Conservation (phyloP, 2,888 invertebrate species). For the Drosophila mimica region DNA sequence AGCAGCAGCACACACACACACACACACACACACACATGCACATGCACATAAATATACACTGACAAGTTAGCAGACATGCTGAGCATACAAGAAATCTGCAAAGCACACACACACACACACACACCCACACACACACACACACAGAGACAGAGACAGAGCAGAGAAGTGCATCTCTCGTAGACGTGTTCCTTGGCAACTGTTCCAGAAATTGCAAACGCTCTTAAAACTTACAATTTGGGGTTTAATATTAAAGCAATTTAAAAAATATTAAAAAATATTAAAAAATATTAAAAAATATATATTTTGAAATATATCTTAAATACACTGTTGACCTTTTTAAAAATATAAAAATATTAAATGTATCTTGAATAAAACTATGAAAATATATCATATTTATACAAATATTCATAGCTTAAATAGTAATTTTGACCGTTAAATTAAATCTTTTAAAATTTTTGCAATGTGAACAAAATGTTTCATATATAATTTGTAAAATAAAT, state of each 20-base stretch:
- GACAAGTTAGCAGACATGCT: conserved; percentile 43
- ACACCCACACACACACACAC: conserved; percentile 1
- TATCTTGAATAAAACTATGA: neutral
- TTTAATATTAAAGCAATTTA: neutral
- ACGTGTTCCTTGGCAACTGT: conserved; percentile 18
- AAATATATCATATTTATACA: neutral
- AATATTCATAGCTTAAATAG: neutral
- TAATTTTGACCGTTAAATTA: neutral
- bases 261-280: neutral
- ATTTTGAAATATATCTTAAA: too few species aligned
- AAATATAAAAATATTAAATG: neutral
- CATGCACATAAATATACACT: conserved; percentile 4
- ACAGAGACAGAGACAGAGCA: neutral
- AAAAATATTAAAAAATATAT: too few species aligned
- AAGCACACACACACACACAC: conserved; percentile 22
- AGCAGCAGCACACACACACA: conserved; percentile 28
- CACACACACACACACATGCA: conserved; percentile 14
- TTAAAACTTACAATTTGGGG: neutral
- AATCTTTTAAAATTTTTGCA: neutral
- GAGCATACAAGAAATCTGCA: conserved; percentile 53
- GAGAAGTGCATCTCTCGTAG: conserved; percentile 16
- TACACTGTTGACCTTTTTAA: accelerated
- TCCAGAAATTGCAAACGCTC: conserved; percentile 24
- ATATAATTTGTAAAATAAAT: neutral
- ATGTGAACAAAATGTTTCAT: neutral